These are phyloP conservation scores for Odontocerum albicorne DNA, from an alignment of 2,888 invertebrate species.

Conservation along the genomic window DNA sequence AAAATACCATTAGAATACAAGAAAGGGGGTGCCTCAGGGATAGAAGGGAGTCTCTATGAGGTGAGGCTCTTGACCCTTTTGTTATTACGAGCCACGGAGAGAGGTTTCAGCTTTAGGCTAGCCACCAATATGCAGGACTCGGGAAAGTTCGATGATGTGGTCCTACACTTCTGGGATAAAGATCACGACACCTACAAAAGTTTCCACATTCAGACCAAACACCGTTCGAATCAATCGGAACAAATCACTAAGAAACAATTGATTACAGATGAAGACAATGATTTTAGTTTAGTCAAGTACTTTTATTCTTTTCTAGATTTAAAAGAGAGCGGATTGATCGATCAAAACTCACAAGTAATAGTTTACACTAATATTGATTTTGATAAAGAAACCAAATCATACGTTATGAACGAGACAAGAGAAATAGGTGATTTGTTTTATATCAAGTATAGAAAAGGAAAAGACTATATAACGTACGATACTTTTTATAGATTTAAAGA, in stretches of 20 bases:
- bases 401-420: too few species aligned
- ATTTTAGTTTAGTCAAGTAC: neutral
- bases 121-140: neutral
- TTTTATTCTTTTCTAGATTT: neutral
- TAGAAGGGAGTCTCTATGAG: neutral
- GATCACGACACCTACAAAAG: neutral
- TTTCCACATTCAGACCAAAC: neutral
- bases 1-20: too few species aligned
- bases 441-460: too few species aligned
- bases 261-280: neutral
- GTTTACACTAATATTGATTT: too few species aligned
- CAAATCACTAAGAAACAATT: neutral
- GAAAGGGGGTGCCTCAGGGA: neutral
- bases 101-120: neutral
- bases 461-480: too few species aligned
- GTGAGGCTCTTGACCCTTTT: neutral
- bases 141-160: neutral
- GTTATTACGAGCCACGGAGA: neutral
- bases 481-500: too few species aligned
- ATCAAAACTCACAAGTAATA: too few species aligned
- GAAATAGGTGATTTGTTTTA: too few species aligned
- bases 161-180: neutral
- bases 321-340: neutral
- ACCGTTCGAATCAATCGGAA: neutral
- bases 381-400: too few species aligned